Evolutionary conservation across 2,797 vertebrate species (phyloP), one percentile per base, ranked within the genome.

Genomic region (Betta splendens): DNA sequence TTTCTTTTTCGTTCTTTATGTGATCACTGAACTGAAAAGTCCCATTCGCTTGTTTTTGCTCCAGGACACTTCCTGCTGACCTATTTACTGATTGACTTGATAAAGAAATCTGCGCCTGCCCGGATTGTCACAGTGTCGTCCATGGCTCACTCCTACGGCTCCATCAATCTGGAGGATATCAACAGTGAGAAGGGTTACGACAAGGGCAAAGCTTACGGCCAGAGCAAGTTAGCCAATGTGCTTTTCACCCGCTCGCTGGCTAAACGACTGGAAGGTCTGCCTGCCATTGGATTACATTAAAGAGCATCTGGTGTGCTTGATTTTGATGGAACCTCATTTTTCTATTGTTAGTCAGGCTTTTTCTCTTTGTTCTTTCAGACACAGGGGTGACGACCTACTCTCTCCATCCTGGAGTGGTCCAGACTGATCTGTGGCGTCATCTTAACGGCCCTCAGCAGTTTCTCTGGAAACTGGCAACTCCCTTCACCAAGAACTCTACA

Each of bases 21-120:
- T n/a, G n/a, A n/a, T n/a, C n/a, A n/a, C n/a, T n/a, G n/a, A n/a
- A n/a, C n/a, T n/a, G n/a, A n/a, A n/a, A n/a, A n/a, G n/a, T n/a
- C n/a, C 40, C 12, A 26, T 33, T 31, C 37, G 17, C 18, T 55
- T 5, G 1, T 7, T 17, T 9, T 6, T 18, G 0, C n/a, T 60
- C 11, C 76, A 96, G 96, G 96, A 72, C 96, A 97, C 77, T 98
- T 98, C 86, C 91, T 98, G 51, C 71, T 98, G 84, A 98, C 95
- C 0, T 85, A 92, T 71, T 83, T 92, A 52, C 55, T 92, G 71
- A 23, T 90, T 4, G 91, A 93, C 69, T 77, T 92, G 71, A 85
- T 93, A 3, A 91, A 91, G 47, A 71, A 36, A n/a, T 91, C 90
- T 0, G 69, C 92, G 4, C 94, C 95, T 0, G 92, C 94, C 29